These are phyloP conservation scores for Mustelus asterias DNA, from an alignment of 2,113 vertebrate genomes.

Conservation along the genomic window DNA sequence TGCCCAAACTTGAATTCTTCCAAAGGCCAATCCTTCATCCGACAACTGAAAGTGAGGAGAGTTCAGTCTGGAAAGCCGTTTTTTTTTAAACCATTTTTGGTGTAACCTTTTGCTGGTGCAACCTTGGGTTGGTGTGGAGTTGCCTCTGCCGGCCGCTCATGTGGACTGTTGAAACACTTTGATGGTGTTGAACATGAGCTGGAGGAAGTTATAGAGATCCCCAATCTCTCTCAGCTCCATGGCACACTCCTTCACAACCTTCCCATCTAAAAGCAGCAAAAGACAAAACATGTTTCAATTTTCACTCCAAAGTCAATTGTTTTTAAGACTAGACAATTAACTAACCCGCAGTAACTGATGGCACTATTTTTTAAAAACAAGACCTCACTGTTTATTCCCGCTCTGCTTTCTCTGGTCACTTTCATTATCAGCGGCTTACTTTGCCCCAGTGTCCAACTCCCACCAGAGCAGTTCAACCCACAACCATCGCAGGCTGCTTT, in stretches of 20 bases:
- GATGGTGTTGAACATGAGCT: background rate
- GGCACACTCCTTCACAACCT: slow-evolving; percentile 47
- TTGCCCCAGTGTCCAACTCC: background rate
- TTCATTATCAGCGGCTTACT: background rate
- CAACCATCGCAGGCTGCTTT: too few species aligned
- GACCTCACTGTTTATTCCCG: background rate
- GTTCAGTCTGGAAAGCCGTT: background rate
- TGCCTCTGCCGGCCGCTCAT: background rate
- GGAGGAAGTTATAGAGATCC: slow-evolving; percentile 47
- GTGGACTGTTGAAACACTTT: background rate
- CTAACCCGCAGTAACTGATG: background rate
- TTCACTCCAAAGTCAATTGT: background rate
- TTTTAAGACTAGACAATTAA: background rate
- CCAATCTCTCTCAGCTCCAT: slow-evolving; percentile 53
- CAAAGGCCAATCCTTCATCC: background rate
- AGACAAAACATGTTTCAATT: background rate
- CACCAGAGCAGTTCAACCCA: background rate
- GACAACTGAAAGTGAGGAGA: background rate
- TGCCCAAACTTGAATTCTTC: background rate
- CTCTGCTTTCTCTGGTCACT: background rate
- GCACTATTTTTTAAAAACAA: background rate
- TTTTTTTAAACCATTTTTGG: background rate
- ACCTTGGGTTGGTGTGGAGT: background rate
- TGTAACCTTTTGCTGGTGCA: background rate
- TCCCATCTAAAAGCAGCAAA: slow-evolving; percentile 44